phyloP scores from a whole-genome alignment of 1,140 invertebrate genomes.

The Hylaeus volcanicus region DNA sequence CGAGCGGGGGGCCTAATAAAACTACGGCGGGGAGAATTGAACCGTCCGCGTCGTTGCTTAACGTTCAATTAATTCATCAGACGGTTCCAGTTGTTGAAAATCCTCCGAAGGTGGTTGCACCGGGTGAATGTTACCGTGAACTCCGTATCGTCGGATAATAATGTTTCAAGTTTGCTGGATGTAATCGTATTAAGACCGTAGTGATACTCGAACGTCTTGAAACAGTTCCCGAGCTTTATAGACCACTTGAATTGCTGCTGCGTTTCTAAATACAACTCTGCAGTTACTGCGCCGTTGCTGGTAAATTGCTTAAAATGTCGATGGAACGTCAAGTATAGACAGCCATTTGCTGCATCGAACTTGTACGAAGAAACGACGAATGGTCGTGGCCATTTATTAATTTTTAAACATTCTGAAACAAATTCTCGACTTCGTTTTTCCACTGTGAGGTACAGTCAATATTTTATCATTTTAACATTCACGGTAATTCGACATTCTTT shows the following conservation, averaged over 20 bases:
- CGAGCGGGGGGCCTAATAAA: not conserved
- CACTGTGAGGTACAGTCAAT: too few relatives aligned
- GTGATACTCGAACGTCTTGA: not conserved
- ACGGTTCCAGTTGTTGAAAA: not conserved
- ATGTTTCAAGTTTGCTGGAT: not conserved
- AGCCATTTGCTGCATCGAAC: too few relatives aligned
- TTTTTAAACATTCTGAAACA: too few relatives aligned
- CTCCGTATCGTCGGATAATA: constrained; percentile 10
- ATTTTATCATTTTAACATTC: too few relatives aligned
- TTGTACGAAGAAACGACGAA: not conserved
- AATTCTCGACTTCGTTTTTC: too few relatives aligned
- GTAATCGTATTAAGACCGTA: constrained; percentile 12
- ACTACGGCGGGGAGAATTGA: not conserved
- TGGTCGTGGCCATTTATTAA: too few relatives aligned
- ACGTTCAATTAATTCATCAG: not conserved
- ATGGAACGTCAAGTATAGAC: not conserved
- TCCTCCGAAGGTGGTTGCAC: not conserved
- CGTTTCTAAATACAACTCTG: not conserved
- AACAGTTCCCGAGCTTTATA: not conserved
- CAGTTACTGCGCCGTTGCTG: not conserved
- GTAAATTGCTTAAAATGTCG: not conserved
- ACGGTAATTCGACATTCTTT: too few relatives aligned
- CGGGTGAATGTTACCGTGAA: not conserved
- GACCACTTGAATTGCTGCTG: not conserved
- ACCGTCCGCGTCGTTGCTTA: not conserved